phyloP scores from a whole-genome alignment of 2,797 vertebrate genomes.

The Acropternis orthonyx region DNA sequence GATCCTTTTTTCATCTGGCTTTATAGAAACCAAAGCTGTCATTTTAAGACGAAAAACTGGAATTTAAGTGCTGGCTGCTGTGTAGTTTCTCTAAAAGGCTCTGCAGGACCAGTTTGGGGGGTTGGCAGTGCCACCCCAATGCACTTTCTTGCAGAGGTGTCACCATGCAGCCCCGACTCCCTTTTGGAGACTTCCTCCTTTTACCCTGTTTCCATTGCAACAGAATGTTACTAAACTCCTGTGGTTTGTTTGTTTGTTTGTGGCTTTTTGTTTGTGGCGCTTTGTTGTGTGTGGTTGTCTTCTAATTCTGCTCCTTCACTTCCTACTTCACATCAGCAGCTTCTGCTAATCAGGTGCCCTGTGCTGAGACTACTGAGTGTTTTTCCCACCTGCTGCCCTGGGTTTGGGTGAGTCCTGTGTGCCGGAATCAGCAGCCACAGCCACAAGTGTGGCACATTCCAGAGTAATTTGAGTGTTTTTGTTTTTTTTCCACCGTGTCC shows the following conservation, averaged over 20 bases:
- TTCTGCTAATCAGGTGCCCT: accelerated
- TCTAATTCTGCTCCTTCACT: neutral
- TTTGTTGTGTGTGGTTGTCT: neutral
- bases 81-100: neutral
- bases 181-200: neutral
- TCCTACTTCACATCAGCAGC: neutral
- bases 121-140: neutral
- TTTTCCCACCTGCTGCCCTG: neutral
- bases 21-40: neutral
- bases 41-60: neutral
- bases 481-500: neutral
- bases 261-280: neutral
- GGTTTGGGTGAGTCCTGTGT: neutral
- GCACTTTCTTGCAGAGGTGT: neutral
- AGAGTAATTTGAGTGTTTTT: neutral
- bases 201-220: accelerated
- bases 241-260: neutral
- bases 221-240: neutral
- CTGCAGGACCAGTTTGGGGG: neutral
- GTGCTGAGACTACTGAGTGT: neutral
- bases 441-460: neutral
- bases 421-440: neutral
- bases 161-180: neutral
- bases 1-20: neutral
- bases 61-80: neutral